phyloP scores from a whole-genome alignment of 2,888 invertebrate genomes.

The Macroteleia sp. region DNA sequence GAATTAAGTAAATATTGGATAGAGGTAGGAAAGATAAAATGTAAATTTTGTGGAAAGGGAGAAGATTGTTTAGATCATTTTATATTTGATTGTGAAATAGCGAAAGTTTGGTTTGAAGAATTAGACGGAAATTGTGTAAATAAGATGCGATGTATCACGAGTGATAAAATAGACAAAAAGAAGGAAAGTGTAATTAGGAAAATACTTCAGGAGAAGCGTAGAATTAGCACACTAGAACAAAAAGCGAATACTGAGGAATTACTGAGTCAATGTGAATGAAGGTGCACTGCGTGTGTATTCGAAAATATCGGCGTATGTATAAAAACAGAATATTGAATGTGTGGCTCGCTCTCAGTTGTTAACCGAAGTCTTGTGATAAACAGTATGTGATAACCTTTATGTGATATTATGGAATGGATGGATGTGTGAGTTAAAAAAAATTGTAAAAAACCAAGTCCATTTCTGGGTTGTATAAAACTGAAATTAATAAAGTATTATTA shows the following conservation, averaged over 20 bases:
- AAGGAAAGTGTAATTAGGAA: not conserved
- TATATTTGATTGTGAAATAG: not conserved
- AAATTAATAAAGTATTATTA: not conserved
- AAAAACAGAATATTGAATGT: too few species aligned
- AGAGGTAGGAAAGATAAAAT: not conserved
- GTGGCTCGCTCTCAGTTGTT: too few species aligned
- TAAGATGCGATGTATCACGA: not conserved
- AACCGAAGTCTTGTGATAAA: too few species aligned
- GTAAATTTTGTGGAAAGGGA: conserved; percentile 1
- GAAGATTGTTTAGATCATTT: conserved; percentile 1
- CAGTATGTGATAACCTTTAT: too few species aligned
- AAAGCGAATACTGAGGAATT: too few species aligned
- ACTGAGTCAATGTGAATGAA: too few species aligned
- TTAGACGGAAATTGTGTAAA: not conserved
- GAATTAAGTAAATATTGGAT: conserved; percentile 2
- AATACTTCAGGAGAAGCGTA: not conserved
- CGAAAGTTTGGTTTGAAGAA: not conserved
- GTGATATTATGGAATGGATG: too few species aligned
- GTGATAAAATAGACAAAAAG: not conserved
- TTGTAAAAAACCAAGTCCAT: not conserved
- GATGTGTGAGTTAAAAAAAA: too few species aligned
- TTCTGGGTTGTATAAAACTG: not conserved
- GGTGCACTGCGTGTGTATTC: too few species aligned
- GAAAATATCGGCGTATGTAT: too few species aligned
- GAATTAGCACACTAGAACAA: too few species aligned